These are phyloP conservation scores for Scrobipalpa atriplicella DNA, from an alignment of 2,888 invertebrate species.

Conservation along the genomic window DNA sequence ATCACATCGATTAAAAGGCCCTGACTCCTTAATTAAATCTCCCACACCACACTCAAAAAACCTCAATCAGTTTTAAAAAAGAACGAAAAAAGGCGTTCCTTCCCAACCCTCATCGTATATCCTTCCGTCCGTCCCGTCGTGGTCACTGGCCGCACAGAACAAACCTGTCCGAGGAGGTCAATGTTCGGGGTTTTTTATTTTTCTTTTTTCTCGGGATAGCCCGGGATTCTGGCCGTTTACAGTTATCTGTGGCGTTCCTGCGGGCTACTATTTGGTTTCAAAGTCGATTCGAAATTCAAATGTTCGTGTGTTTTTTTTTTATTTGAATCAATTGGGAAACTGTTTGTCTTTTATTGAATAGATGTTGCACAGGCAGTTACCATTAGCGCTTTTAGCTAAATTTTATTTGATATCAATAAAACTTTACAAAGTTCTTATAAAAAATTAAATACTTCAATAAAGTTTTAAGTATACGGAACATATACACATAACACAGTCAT, in stretches of 20 bases:
- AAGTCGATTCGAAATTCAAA: background rate
- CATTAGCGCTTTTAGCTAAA: no score
- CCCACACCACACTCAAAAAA: background rate
- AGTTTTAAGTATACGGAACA: no score
- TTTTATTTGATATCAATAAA: no score
- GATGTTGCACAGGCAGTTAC: no score
- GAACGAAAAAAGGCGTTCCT: background rate
- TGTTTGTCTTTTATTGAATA: no score
- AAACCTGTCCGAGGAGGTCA: constrained; percentile 33
- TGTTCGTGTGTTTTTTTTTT: background rate
- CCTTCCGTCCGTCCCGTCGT: constrained; percentile 33
- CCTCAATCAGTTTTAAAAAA: background rate
- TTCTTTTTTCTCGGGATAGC: constrained; percentile 49
- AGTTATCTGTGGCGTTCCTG: constrained; percentile 31
- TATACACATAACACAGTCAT: no score
- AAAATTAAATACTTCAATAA: no score
- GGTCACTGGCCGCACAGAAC: constrained; percentile 21
- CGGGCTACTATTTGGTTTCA: constrained; percentile 5
- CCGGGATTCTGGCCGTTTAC: constrained; percentile 43
- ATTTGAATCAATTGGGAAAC: no score
- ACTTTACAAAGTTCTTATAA: no score
- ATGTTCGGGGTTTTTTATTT: constrained; percentile 37
- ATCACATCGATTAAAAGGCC: constrained; percentile 3
- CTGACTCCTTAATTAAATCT: constrained; percentile 11
- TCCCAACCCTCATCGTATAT: constrained; percentile 24